Evolutionary conservation across 2,113 vertebrate genomes (phyloP).

Genomic region (Mustela lutreola): DNA sequence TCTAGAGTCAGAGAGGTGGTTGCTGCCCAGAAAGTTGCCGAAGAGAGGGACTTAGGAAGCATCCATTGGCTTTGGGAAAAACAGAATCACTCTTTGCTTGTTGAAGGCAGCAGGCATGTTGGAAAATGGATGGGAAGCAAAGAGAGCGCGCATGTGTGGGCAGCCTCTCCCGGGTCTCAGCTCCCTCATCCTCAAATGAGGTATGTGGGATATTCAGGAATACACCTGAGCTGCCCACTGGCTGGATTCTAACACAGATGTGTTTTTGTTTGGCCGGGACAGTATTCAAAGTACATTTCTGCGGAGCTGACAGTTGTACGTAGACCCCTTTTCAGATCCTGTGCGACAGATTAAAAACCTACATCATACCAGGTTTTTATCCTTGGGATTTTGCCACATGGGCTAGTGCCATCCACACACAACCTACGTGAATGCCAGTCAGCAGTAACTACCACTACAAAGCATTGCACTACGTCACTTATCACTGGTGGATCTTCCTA

Average conservation of each 20-base stretch:
- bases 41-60: not conserved
- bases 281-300: not conserved
- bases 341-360: not conserved
- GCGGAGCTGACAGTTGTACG: not conserved
- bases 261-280: not conserved
- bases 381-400: not conserved
- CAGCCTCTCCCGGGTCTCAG: not conserved
- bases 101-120: not conserved
- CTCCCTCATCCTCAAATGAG: not conserved
- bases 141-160: accelerated
- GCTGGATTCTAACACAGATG: not conserved
- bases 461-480: not conserved
- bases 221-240: not conserved
- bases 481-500: not conserved
- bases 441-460: not conserved
- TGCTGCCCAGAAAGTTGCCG: not conserved
- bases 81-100: not conserved
- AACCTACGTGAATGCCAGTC: not conserved
- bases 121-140: not conserved
- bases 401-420: not conserved
- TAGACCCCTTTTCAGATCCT: not conserved
- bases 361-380: not conserved
- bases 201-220: not conserved
- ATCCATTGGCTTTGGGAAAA: not conserved
- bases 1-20: not conserved